Percentiles rank a stretch among this genome's conserved stretches.
These are phyloP conservation scores for Piaya cayana DNA, from an alignment of 2,113 vertebrate species.

Conservation along the genomic window DNA sequence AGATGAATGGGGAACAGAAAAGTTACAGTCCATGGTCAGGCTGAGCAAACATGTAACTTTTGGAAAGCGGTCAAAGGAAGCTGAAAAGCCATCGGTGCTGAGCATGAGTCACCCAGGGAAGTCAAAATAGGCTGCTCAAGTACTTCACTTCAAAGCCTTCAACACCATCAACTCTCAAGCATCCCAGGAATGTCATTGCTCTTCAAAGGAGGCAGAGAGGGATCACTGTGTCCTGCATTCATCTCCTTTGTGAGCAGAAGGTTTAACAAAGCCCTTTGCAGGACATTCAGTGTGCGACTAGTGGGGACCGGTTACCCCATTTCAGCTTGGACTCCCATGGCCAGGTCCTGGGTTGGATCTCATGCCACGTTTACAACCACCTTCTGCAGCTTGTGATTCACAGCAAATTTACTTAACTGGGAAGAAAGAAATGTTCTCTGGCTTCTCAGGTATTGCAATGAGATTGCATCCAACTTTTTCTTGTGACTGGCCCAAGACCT, in stretches of 20 bases:
- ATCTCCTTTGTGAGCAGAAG: background rate
- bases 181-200: slow-evolving; percentile 39
- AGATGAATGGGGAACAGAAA: background rate
- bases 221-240: background rate
- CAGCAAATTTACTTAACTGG: background rate
- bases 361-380: fast-evolving
- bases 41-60: slow-evolving; percentile 23
- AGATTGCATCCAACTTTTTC: background rate
- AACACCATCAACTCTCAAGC: slow-evolving; percentile 9
- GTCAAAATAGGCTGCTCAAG: slow-evolving; percentile 60
- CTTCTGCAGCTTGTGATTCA: background rate
- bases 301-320: background rate
- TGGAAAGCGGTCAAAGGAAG: slow-evolving; percentile 37
- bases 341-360: background rate
- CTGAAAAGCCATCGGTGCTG: slow-evolving; percentile 30
- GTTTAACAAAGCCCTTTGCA: background rate
- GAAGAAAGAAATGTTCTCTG: fast-evolving
- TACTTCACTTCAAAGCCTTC: slow-evolving; percentile 64
- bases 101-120: slow-evolving; percentile 41
- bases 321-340: background rate
- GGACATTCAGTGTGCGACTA: background rate
- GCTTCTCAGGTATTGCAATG: background rate
- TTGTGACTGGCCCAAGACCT: fast-evolving
- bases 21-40: background rate
- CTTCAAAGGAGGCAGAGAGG: slow-evolving; percentile 13